Conservation (phyloP, 2,113 vertebrate genomes). For the Colius striatus region DNA sequence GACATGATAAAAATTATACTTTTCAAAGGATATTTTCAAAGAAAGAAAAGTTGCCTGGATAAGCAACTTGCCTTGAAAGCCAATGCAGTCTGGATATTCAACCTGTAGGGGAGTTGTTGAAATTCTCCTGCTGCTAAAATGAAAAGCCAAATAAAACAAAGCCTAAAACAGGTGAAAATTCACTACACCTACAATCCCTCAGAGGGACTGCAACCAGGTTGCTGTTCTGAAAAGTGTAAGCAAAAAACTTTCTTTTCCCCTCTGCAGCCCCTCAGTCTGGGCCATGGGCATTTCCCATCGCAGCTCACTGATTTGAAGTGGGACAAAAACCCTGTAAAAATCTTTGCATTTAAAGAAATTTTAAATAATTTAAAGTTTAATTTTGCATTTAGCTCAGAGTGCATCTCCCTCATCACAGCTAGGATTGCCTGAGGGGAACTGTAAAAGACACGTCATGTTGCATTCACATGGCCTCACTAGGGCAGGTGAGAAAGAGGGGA, state of each 20-base stretch:
- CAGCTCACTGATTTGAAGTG: background rate
- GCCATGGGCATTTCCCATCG: background rate
- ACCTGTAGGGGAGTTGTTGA: background rate
- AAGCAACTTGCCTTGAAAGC: background rate
- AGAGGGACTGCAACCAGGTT: background rate
- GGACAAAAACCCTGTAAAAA: background rate
- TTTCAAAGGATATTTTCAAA: background rate
- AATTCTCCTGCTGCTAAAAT: background rate
- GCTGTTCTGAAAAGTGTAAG: background rate
- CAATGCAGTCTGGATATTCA: background rate
- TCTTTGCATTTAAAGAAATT: background rate
- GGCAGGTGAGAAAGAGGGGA: background rate
- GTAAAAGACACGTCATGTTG: background rate
- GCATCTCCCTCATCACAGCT: background rate
- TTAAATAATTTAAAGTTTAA: background rate
- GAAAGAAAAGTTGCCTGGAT: background rate
- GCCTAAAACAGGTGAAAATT: background rate
- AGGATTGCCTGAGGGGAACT: background rate
- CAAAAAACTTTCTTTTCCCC: background rate
- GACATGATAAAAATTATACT: fast-evolving
- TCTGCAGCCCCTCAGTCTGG: background rate
- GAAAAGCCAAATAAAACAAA: background rate
- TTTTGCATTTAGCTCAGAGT: background rate
- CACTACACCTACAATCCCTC: background rate
- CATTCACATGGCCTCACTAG: background rate